Percentiles rank a stretch among this genome's conserved stretches.
These are phyloP conservation scores for Dreissena rostriformis DNA, from an alignment of 1,140 invertebrate species.

Conservation along the genomic window DNA sequence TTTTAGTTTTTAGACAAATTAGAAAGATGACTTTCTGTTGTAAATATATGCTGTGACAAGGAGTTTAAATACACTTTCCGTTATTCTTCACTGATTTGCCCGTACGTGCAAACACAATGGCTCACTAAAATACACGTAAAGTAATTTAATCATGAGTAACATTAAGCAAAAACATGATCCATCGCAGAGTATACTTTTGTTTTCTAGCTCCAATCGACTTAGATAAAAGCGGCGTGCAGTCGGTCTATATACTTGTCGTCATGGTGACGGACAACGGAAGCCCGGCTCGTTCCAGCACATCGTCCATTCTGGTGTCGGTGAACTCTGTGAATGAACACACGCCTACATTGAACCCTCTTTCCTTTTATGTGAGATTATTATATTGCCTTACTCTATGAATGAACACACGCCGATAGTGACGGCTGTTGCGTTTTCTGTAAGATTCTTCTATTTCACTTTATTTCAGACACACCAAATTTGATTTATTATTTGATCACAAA, in stretches of 20 bases:
- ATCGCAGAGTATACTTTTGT: not conserved
- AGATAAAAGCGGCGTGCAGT: constrained; percentile 36
- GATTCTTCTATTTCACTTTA: too few species aligned
- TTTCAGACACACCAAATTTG: too few species aligned
- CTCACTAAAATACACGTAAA: too few species aligned
- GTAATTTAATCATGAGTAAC: too few species aligned
- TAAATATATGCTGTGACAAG: too few species aligned
- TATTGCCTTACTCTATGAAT: constrained; percentile 8
- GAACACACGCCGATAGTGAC: constrained; percentile 32
- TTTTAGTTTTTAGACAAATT: too few species aligned
- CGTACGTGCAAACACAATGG: too few species aligned
- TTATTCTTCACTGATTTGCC: too few species aligned
- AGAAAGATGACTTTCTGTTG: too few species aligned
- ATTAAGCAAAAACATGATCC: too few species aligned
- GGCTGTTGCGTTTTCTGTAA: not conserved
- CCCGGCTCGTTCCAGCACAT: constrained; percentile 39
- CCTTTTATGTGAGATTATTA: not conserved
- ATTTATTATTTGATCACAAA: too few species aligned
- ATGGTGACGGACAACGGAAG: constrained; percentile 34
- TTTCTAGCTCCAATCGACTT: constrained; percentile 22
- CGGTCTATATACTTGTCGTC: constrained; percentile 39
- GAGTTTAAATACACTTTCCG: too few species aligned
- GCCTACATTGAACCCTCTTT: constrained; percentile 8
- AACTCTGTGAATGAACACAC: constrained; percentile 38
- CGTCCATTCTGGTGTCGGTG: constrained; percentile 29